Evolutionary conservation across 1,140 invertebrate genomes (phyloP), one percentile per base, ranked within the genome.

Genomic region (Pollicipes pollicipes): DNA sequence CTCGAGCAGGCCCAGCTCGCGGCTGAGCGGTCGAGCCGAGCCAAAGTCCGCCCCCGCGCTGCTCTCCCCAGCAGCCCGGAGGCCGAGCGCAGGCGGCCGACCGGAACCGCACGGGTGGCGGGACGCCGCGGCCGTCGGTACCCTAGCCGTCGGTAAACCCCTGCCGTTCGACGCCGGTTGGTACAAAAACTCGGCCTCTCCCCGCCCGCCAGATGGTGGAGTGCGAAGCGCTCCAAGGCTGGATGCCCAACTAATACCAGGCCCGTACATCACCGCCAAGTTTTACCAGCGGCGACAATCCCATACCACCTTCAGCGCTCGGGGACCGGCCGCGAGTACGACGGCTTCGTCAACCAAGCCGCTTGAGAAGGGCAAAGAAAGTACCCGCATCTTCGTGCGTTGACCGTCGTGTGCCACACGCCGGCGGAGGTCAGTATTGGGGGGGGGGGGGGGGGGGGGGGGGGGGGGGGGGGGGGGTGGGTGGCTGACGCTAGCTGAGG

Each of bases 341-440:
- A 95, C 77, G 90, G 91, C 31, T 96, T 91, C 76, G 84, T 87
- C 4, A 98, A 98, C 98, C 79, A 85, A 88, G 67, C 91, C 88
- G 78, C 82, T 98, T 68, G 88, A 93, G 73, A 86, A 84, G 4
- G 88, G 85, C 37, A 88, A 37, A 88, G 90, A 74, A 86, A 85
- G 68, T 98, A 98, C 78, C 78, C 84, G 88, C 71, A 92, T 97
- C 58, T 97, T 98, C 78, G 91, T 97, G 0, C 0, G 95, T 70
- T n/a, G n/a, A 82, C 95, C 70, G 94, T 95, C 6, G 91, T 97
- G 94, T 97, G n/a, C 17, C 93, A 96, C 77, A 94, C 92, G 1
- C 91, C 92, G 0, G 90, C 93, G 4, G 32, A 35, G 32, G 32
- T 35, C 16, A 35, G 32, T 4, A 16, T 6, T 4, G 32, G 16